Conservation (phyloP, 2,888 invertebrate genomes). For the Nasonovia ribisnigri region DNA sequence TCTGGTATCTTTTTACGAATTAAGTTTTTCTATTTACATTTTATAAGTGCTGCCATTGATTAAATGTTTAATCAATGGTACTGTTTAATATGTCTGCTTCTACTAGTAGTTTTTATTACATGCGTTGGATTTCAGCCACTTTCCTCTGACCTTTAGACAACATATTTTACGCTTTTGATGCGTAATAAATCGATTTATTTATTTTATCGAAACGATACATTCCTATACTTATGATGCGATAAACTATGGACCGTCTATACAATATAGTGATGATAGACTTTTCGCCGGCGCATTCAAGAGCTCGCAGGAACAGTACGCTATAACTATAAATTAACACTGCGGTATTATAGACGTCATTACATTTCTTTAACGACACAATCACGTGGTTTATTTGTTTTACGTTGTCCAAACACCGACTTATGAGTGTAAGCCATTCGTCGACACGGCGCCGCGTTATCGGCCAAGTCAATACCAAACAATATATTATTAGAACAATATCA, state of each 20-base stretch:
- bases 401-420: background rate
- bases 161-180: background rate
- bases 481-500: background rate
- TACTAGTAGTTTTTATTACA: background rate
- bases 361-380: background rate
- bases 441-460: background rate
- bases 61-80: too few relatives aligned
- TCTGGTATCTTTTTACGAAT: background rate
- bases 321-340: background rate
- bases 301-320: background rate
- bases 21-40: background rate
- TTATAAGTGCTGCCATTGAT: too few relatives aligned
- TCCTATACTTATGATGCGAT: background rate
- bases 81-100: background rate
- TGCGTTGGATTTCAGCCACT: background rate
- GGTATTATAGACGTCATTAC: background rate
- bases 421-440: background rate
- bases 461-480: background rate
- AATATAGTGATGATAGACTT: background rate
- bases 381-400: background rate
- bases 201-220: background rate
- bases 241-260: background rate
- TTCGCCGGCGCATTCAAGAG: background rate
- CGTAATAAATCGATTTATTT: background rate
- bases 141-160: background rate